phyloP scores from a whole-genome alignment of 2,797 vertebrate genomes.

The Cossypha heuglini region DNA sequence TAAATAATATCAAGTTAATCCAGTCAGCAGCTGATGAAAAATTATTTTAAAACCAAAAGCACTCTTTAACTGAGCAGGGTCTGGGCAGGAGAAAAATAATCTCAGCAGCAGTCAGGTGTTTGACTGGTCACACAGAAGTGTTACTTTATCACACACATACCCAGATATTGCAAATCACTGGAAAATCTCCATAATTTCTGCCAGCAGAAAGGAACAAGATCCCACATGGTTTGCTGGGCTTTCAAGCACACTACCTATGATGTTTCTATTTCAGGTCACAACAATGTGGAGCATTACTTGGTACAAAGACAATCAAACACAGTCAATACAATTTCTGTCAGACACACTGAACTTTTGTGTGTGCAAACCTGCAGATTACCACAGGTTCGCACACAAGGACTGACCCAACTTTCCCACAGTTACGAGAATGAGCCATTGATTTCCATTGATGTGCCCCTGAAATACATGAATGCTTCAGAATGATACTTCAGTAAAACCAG shows the following conservation, averaged over 20 bases:
- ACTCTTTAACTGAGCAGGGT: not conserved
- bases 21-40: not conserved
- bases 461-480: not conserved
- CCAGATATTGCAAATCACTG: not conserved
- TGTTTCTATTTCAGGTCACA: not conserved
- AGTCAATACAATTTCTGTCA: not conserved
- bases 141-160: not conserved
- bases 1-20: not conserved
- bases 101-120: not conserved
- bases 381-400: not conserved
- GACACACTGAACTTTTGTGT: not conserved
- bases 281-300: not conserved
- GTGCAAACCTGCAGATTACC: not conserved
- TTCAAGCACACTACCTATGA: not conserved
- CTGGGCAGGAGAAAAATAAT: no score
- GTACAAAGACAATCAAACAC: not conserved
- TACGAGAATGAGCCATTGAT: not conserved
- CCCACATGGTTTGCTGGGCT: not conserved
- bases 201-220: not conserved
- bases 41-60: not conserved
- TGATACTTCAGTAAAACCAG: not conserved
- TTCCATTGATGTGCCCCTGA: not conserved
- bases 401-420: accelerated
- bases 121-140: not conserved
- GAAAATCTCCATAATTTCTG: not conserved